These are phyloP conservation scores for Pipistrellus pygmaeus DNA, from an alignment of 2,797 vertebrate genomes.

Conservation along the genomic window DNA sequence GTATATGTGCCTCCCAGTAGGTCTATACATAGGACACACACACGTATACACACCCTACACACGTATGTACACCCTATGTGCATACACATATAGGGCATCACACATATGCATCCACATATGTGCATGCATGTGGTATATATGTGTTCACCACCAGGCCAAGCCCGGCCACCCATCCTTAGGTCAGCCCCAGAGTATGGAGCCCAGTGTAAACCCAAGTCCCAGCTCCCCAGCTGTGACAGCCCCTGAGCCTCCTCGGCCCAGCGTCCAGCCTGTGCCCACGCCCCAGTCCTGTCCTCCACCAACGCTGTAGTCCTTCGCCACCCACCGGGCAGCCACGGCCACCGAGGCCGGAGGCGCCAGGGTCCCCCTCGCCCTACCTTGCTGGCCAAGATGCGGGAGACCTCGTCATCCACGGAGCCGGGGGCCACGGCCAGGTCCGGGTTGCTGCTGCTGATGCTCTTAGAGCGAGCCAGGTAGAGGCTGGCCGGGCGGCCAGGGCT, in stretches of 20 bases:
- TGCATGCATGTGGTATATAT: accelerated
- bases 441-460: slow-evolving; percentile 97
- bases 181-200: too few species aligned
- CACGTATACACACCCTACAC: accelerated
- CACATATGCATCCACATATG: accelerated
- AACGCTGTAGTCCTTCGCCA: neutral
- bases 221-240: neutral
- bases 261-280: neutral
- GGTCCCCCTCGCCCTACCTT: slow-evolving; percentile 83
- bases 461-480: slow-evolving; percentile 92
- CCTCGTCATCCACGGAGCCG: slow-evolving; percentile 93
- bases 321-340: neutral
- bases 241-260: neutral
- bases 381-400: slow-evolving; percentile 93
- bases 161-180: neutral
- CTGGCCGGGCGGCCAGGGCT: slow-evolving; percentile 91
- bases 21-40: too few species aligned
- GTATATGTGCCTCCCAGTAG: neutral
- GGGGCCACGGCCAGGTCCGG: slow-evolving; percentile 93
- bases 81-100: accelerated
- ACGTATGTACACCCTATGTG: accelerated
- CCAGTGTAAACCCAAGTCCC: neutral
- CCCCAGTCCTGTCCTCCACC: neutral
- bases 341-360: neutral
- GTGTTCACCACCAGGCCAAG: neutral